Percentiles rank a stretch among this genome's conserved stretches.
These are phyloP conservation scores for Prunella fulvescens DNA, from an alignment of 2,113 vertebrate species.

Conservation along the genomic window DNA sequence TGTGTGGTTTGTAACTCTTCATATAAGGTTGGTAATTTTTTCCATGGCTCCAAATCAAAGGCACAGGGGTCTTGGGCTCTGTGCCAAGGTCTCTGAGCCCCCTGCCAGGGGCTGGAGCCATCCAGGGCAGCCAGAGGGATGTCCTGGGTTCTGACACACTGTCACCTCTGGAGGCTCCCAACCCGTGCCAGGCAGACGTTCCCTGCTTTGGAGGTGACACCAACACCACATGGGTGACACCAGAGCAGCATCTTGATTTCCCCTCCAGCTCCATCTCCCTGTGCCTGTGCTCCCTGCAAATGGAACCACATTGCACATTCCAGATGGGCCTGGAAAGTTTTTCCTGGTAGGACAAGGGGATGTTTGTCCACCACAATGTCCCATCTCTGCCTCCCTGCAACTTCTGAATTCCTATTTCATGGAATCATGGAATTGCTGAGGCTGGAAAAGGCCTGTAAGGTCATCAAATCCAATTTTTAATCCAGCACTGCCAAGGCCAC, in stretches of 20 bases:
- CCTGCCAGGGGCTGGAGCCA: no score
- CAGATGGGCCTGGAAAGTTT: background rate
- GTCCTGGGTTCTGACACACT: no score
- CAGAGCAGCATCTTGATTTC: accelerated
- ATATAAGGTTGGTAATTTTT: no score
- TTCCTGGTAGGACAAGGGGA: background rate
- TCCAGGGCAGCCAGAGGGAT: no score
- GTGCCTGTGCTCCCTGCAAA: background rate
- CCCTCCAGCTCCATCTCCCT: background rate
- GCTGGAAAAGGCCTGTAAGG: background rate
- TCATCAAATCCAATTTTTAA: background rate
- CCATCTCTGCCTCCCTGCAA: background rate
- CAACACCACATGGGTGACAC: accelerated
- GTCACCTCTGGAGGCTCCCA: background rate
- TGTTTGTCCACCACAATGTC: background rate
- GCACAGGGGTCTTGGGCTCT: no score
- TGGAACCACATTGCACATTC: accelerated
- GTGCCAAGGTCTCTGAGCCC: no score
- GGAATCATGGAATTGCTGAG: background rate
- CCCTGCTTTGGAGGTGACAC: background rate
- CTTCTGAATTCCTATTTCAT: background rate
- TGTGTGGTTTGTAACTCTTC: no score
- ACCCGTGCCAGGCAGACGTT: background rate
- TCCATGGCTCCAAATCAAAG: no score
- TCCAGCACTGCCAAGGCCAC: background rate